These are phyloP conservation scores for Seriola rivoliana DNA, from an alignment of 2,113 vertebrate genomes.

Conservation along the genomic window DNA sequence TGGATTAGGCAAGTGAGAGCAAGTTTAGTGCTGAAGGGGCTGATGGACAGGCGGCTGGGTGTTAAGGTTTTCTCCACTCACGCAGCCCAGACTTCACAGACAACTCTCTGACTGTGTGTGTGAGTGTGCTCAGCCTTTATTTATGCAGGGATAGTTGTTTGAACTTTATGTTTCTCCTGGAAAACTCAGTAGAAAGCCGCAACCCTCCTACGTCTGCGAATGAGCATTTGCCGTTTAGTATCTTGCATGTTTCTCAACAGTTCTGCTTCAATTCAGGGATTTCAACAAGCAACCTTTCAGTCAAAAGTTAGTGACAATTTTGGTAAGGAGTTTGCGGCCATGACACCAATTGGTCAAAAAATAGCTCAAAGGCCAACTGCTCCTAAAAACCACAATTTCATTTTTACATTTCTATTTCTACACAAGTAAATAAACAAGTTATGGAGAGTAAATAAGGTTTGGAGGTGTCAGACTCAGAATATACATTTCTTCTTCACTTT, in stretches of 20 bases:
- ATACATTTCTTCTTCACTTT: neutral
- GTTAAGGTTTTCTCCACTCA: constrained; percentile 13
- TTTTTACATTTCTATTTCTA: constrained; percentile 51
- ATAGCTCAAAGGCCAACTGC: constrained; percentile 22
- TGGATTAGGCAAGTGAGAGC: constrained; percentile 38
- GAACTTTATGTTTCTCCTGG: constrained; percentile 8
- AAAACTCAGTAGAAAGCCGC: constrained; percentile 9
- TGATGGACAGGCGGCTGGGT: constrained; percentile 42
- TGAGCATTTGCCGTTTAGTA: neutral
- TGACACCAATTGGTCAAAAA: neutral
- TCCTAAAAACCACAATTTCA: constrained; percentile 17
- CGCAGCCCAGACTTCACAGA: constrained; percentile 11
- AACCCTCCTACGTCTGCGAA: neutral
- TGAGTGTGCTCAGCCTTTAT: constrained; percentile 30
- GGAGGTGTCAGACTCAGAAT: constrained; percentile 2
- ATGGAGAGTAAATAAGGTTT: constrained; percentile 38
- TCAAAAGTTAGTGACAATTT: constrained; percentile 2
- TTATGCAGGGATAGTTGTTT: constrained; percentile 31
- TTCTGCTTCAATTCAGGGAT: neutral
- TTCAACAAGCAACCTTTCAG: constrained; percentile 12
- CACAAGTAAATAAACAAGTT: constrained; percentile 42
- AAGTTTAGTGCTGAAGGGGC: neutral
- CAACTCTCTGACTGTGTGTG: neutral
- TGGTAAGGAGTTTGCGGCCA: neutral
- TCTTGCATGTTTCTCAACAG: neutral